A percentile compares a stretch with the other conserved stretches of the same genome.
Conservation (phyloP, 2,888 invertebrate genomes). For the Agrilus biguttatus region DNA sequence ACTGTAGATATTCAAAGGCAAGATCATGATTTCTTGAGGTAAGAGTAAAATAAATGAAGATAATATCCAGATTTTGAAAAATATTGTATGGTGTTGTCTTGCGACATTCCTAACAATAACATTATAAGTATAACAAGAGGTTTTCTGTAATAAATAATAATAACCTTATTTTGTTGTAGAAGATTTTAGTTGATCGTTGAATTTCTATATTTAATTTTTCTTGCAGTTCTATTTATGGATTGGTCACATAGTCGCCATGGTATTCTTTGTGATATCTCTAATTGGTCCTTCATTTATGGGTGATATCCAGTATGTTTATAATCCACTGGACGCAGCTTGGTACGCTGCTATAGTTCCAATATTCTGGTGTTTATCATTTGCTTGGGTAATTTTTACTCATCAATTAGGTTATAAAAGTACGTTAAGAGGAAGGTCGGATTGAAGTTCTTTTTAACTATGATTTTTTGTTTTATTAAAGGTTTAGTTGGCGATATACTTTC, state of each 20-base stretch:
- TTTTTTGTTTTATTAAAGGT: constrained; percentile 28
- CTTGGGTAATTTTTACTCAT: constrained; percentile 51
- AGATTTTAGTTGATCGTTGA: no score
- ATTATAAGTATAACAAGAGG: no score
- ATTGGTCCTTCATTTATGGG: constrained; percentile 52
- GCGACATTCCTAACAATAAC: no score
- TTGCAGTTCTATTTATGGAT: constrained; percentile 33
- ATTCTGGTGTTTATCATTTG: constrained; percentile 50
- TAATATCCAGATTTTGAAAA: no score
- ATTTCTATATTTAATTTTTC: no score
- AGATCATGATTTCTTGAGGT: no score
- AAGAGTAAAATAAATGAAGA: no score
- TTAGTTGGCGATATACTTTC: constrained; percentile 38
- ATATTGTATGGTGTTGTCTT: no score
- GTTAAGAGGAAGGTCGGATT: neutral
- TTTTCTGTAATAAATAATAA: no score
- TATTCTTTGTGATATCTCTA: constrained; percentile 39
- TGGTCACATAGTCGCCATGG: constrained; percentile 40
- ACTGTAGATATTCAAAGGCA: no score
- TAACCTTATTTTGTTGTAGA: no score
- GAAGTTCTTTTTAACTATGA: neutral
- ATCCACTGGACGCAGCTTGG: constrained; percentile 46
- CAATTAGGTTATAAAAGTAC: constrained; percentile 46
- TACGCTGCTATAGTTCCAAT: constrained; percentile 58
- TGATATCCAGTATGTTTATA: constrained; percentile 42